Evolutionary conservation across 2,113 vertebrate genomes (phyloP).

Genomic region (Brachyhypopomus occidentalis): DNA sequence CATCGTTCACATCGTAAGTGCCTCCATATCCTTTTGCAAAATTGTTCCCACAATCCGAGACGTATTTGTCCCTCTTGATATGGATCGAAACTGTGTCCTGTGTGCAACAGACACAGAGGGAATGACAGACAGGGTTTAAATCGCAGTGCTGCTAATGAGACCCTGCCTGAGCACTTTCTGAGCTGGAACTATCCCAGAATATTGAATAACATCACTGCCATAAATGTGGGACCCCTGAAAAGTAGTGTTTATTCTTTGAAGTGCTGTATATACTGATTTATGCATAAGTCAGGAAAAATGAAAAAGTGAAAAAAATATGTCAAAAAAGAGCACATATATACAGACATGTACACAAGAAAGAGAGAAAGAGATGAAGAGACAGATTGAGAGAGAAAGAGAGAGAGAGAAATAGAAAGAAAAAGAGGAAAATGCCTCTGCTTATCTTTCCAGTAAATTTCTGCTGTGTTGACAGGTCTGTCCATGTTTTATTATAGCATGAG

Average conservation of each 20-base stretch:
- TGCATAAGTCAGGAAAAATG: slow-evolving; percentile 54
- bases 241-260: slow-evolving; percentile 25
- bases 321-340: slow-evolving; percentile 59
- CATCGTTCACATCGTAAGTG: no score
- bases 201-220: slow-evolving; percentile 55
- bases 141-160: slow-evolving; percentile 13
- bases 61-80: no score
- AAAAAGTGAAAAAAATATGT: slow-evolving; percentile 60
- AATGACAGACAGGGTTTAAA: slow-evolving; percentile 53
- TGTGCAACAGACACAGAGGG: no score
- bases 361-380: slow-evolving; percentile 31
- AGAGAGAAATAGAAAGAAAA: slow-evolving; percentile 22
- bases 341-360: slow-evolving; percentile 53
- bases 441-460: slow-evolving; percentile 66
- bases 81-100: no score
- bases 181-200: slow-evolving; percentile 34
- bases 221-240: slow-evolving; percentile 42
- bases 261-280: slow-evolving; percentile 60
- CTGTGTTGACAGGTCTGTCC: slow-evolving; percentile 69
- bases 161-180: slow-evolving; percentile 35
- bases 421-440: slow-evolving; percentile 60
- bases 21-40: no score
- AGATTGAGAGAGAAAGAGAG: slow-evolving; percentile 57
- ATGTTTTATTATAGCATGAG: slow-evolving; percentile 70
- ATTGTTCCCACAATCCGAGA: no score